phyloP scores from a whole-genome alignment of 2,888 invertebrate species.

The Cyaniris semiargus region DNA sequence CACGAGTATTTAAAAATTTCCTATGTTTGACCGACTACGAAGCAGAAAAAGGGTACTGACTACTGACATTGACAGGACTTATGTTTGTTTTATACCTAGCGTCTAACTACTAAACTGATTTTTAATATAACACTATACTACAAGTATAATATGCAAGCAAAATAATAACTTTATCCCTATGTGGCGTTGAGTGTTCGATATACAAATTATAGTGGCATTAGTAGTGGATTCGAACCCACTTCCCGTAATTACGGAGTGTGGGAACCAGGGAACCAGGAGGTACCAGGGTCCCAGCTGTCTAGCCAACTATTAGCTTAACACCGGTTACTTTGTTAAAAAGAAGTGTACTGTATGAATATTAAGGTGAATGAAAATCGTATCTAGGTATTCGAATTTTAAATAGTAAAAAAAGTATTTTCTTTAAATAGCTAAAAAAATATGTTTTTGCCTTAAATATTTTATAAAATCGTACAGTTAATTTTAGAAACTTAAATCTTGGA shows the following conservation, averaged over 20 bases:
- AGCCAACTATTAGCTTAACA: constrained; percentile 47
- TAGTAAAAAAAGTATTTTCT: too few species aligned
- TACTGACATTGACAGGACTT: background rate
- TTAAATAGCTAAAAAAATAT: too few species aligned
- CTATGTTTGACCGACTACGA: background rate
- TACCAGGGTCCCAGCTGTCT: constrained; percentile 51
- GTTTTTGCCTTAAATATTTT: too few species aligned
- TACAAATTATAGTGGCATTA: constrained; percentile 43
- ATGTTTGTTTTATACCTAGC: background rate
- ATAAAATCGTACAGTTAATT: too few species aligned
- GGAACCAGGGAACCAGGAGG: constrained; percentile 53
- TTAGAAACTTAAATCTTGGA: too few species aligned
- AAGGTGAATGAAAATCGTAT: too few species aligned
- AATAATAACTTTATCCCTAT: constrained; percentile 13
- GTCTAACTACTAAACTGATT: background rate
- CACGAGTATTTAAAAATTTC: background rate
- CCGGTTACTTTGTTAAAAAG: background rate
- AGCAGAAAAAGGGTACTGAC: background rate
- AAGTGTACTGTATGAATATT: background rate
- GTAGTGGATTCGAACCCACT: constrained; percentile 48
- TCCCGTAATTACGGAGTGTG: constrained; percentile 59
- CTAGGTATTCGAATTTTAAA: too few species aligned
- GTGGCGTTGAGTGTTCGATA: constrained; percentile 31
- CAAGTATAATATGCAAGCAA: background rate
- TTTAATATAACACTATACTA: background rate